Base-by-base conservation (phyloP, 2,888 invertebrate genomes). In the Drosophila neonasuta region DNA sequence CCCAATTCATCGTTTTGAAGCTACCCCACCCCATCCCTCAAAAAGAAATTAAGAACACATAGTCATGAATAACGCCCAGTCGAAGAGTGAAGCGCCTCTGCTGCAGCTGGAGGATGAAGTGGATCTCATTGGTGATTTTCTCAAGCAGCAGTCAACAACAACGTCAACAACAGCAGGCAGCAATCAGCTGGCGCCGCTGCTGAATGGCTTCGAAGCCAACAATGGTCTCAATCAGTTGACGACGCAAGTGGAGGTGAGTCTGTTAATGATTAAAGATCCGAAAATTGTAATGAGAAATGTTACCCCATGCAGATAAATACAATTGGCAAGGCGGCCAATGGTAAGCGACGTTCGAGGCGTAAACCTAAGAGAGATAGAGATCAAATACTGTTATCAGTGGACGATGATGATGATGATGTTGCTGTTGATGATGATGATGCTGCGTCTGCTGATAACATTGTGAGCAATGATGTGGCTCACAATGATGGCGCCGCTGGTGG, bases 81-180 rank as follows among this genome's bases (percentile, higher is more conserved):
- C 69, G 3, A 68, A 64, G 20, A 92, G 92, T 91, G 93, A 93
- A 91, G 93, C 93, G 89, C 92, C 93, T 87, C 92, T 93, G 91
- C 92, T 93, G 90, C 93, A 93, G 91, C 92, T 93, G 91, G 93
- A 93, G 91, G 93, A 93, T 78, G 81, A 81, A 41, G 86, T 88
- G 70, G 90, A 90, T 79, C 80, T 90, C 51, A 90, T 90, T 69
- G 88, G 88, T 51, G 87, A 86, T 65, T 87, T 84, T 67, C 80
- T 83, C 34, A 88, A 89, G 68, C 85, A 88, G 60, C 83, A 81
- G 59, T 24, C 69, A 44, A 41, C 56, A 11, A 60, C 70, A 57
- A 60, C 63, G 36, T 36, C 71, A 65, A 49, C 58, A 65, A 49
- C 58, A 52, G 34, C 59, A 13, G 55, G n/a, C 24, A 56, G 44